Evolutionary conservation across 2,113 vertebrate genomes (phyloP).

Genomic region (Pungitius pungitius): DNA sequence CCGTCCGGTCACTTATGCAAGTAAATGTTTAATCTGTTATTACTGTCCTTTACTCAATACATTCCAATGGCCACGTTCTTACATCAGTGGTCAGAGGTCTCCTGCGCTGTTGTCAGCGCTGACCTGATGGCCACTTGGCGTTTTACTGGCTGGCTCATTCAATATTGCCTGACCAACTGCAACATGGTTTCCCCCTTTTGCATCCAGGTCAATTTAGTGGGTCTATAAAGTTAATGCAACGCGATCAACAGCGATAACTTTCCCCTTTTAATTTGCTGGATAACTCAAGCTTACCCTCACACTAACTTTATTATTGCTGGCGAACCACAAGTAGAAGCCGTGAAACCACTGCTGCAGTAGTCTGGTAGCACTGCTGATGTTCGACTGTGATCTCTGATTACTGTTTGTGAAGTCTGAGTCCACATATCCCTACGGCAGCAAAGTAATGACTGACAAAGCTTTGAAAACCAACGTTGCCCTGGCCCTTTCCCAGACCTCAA

Average conservation of each 20-base stretch:
- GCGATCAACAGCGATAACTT: background rate
- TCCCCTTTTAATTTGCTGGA: conserved; percentile 6
- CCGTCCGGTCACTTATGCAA: conserved; percentile 27
- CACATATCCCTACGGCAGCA: conserved; percentile 33
- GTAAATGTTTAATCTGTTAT: conserved; percentile 69
- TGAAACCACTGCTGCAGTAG: conserved; percentile 41
- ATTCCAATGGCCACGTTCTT: conserved; percentile 42
- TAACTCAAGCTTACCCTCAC: conserved; percentile 1
- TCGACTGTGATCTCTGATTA: conserved; percentile 65
- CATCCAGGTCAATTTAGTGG: background rate
- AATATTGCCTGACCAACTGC: background rate
- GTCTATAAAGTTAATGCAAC: background rate
- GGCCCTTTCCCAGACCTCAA: conserved; percentile 70
- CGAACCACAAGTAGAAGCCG: conserved; percentile 41
- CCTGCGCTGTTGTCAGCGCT: conserved; percentile 24
- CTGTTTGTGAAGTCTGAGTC: conserved; percentile 51
- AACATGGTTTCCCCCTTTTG: background rate
- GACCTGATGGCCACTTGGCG: too few species aligned
- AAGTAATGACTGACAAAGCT: conserved; percentile 62
- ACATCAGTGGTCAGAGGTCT: conserved; percentile 15
- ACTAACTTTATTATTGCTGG: conserved; percentile 14
- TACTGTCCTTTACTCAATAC: conserved; percentile 33
- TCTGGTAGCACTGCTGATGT: conserved; percentile 43
- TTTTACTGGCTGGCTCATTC: conserved; percentile 11
- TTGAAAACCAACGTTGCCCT: conserved; percentile 56